A percentile compares a stretch with the other conserved stretches of the same genome.
These are phyloP conservation scores for Megaceryle torquata DNA, from an alignment of 2,113 vertebrate species.

Conservation along the genomic window DNA sequence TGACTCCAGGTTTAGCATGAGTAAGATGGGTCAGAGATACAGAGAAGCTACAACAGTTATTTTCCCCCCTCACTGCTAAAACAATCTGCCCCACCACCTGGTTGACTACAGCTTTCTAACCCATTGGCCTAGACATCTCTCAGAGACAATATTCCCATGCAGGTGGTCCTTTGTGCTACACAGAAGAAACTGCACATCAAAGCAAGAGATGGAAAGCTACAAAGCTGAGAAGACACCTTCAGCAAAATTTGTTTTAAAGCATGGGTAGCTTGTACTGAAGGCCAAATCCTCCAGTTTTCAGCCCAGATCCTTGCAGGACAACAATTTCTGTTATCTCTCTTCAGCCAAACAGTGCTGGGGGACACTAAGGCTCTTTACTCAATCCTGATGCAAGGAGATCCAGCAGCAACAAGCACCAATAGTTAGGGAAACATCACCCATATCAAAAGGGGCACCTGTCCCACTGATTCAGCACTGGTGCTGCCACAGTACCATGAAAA, in stretches of 20 bases:
- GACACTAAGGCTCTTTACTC: background rate
- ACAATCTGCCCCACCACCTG: background rate
- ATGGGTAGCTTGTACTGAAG: background rate
- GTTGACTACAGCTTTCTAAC: background rate
- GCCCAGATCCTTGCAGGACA: background rate
- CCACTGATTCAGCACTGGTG: background rate
- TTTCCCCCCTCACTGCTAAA: background rate
- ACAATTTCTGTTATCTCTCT: background rate
- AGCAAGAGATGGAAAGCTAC: background rate
- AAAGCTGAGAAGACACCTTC: background rate
- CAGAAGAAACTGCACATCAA: background rate
- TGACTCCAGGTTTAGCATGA: background rate
- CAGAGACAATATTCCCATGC: background rate
- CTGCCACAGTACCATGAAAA: background rate
- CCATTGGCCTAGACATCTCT: background rate
- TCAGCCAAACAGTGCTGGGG: background rate
- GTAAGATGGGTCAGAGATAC: background rate
- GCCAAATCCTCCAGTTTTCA: background rate
- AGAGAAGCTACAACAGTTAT: background rate
- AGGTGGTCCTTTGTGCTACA: background rate
- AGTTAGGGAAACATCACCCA: background rate
- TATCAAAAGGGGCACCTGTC: background rate
- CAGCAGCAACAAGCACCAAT: background rate
- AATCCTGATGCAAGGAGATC: background rate
- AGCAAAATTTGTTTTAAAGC: background rate